phyloP scores from a whole-genome alignment of 2,888 invertebrate genomes.

The Fragum sueziense region DNA sequence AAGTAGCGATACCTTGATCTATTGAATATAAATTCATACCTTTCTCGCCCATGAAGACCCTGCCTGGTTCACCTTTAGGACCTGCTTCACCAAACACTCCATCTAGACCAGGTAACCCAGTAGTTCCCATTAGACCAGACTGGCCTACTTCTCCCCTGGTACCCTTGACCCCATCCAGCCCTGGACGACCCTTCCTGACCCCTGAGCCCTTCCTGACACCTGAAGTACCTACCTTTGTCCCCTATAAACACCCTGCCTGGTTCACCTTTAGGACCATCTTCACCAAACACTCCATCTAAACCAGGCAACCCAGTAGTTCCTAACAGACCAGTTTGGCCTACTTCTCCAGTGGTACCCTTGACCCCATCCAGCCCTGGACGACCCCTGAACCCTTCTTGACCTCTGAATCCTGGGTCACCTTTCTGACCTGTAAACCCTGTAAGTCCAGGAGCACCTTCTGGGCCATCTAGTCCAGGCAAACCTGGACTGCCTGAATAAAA shows the following conservation, averaged over 20 bases:
- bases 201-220: conserved; percentile 46
- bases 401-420: conserved; percentile 52
- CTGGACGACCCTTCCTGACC: conserved; percentile 39
- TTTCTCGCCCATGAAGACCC: not conserved
- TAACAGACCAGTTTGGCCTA: conserved; percentile 62
- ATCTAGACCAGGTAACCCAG: conserved; percentile 54
- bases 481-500: not conserved
- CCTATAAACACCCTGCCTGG: conserved; percentile 64
- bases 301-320: conserved; percentile 64
- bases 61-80: not conserved
- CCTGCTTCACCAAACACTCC: conserved; percentile 61
- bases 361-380: conserved; percentile 46
- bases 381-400: conserved; percentile 36
- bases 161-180: conserved; percentile 48
- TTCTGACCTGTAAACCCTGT: conserved; percentile 58
- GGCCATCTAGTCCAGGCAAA: conserved; percentile 14
- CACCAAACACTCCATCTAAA: conserved; percentile 52
- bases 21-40: no score
- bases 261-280: conserved; percentile 48
- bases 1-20: no score
- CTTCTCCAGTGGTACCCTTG: conserved; percentile 42
- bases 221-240: conserved; percentile 44
- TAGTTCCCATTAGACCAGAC: conserved; percentile 64
- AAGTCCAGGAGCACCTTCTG: conserved; percentile 58
- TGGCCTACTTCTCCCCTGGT: conserved; percentile 54